A percentile compares a stretch with the other conserved stretches of the same genome.
Evolutionary conservation across 35 echinoderm and acorn worm species (phyloP).

Genomic region (Amphiura filiformis): DNA sequence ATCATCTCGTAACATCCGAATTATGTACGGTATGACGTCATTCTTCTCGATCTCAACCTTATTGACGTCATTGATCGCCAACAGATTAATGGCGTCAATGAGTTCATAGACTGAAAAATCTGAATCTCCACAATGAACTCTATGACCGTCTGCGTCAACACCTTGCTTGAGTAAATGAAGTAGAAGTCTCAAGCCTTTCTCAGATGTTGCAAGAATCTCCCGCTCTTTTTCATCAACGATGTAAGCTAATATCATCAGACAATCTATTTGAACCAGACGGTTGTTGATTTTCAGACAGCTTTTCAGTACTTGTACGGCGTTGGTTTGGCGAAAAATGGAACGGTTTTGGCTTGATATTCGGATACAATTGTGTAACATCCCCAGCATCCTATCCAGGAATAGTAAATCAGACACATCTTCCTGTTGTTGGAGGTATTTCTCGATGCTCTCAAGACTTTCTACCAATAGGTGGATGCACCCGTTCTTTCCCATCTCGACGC

Average conservation of each 20-base stretch:
- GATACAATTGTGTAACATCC: neutral
- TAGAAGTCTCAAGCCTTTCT: neutral
- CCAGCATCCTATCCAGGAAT: no score
- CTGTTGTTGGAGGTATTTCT: no score
- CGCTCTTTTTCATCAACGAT: neutral
- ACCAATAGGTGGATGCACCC: no score
- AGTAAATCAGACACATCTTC: no score
- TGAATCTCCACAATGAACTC: neutral
- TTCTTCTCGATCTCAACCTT: neutral
- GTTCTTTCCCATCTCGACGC: no score
- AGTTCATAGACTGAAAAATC: neutral
- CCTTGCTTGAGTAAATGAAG: neutral
- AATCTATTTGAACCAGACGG: neutral
- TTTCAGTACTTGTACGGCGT: neutral
- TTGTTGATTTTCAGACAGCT: neutral
- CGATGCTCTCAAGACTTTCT: no score
- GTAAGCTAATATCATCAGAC: neutral
- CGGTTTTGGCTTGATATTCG: neutral
- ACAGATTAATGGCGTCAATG: neutral
- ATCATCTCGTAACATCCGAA: neutral
- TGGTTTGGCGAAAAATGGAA: neutral
- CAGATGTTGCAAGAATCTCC: neutral
- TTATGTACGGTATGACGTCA: neutral
- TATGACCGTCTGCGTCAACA: neutral
- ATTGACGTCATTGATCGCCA: neutral